phyloP scores from a whole-genome alignment of 2,888 invertebrate species.

The Emesis russula region DNA sequence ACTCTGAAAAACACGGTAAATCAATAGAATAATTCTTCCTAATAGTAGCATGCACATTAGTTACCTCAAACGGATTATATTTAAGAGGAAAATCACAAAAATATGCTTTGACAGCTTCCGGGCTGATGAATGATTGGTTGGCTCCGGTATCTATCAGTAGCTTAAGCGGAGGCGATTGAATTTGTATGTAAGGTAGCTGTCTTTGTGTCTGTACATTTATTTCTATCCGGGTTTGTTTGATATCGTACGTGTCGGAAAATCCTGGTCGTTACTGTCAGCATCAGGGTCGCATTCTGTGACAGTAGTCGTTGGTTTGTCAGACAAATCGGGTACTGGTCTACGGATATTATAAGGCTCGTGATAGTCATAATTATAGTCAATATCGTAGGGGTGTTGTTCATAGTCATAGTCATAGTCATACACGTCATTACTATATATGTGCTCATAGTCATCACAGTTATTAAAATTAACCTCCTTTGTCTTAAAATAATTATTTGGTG shows the following conservation, averaged over 20 bases:
- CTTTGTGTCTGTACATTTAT: constrained; percentile 65
- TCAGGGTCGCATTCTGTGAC: constrained; percentile 1
- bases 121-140: neutral
- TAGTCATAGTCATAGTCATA: constrained; percentile 46
- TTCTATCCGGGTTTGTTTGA: constrained; percentile 64
- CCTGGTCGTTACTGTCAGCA: constrained; percentile 31
- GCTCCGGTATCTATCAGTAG: no score
- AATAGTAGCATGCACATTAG: no score
- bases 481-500: constrained; percentile 73
- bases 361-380: neutral
- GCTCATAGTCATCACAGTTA: constrained; percentile 47
- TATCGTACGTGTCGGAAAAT: constrained; percentile 10
- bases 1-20: constrained; percentile 77
- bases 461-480: constrained; percentile 75
- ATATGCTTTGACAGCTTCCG: constrained; percentile 49
- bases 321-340: neutral
- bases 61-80: neutral
- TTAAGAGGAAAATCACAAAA: constrained; percentile 54
- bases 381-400: constrained; percentile 13
- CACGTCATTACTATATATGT: neutral
- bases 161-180: no score
- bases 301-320: neutral
- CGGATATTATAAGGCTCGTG: neutral
- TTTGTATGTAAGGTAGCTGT: constrained; percentile 55
- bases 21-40: constrained; percentile 74